A percentile compares a stretch with the other conserved stretches of the same genome.
Evolutionary conservation across 2,888 invertebrate species (phyloP).

Genomic region (Rhyacophila evoluta): DNA sequence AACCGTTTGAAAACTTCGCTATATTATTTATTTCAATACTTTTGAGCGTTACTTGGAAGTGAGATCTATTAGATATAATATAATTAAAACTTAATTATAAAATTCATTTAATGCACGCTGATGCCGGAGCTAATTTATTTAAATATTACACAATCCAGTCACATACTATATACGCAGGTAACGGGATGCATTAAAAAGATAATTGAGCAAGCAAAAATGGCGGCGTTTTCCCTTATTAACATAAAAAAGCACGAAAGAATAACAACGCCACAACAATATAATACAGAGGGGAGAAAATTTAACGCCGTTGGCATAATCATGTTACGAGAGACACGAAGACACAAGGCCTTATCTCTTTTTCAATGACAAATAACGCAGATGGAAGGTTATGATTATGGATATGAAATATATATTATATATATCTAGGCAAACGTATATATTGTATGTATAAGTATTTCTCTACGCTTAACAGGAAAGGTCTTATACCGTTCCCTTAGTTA

Average conservation of each 20-base stretch:
- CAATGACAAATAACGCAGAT: slow-evolving; percentile 10
- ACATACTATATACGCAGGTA: no score
- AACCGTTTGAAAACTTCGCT: no score
- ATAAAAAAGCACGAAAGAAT: neutral
- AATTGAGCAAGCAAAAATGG: neutral
- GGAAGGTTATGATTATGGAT: neutral
- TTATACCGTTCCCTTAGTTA: slow-evolving; percentile 22
- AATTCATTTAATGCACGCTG: no score
- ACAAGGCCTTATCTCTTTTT: neutral
- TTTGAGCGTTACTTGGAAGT: no score
- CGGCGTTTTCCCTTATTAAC: neutral
- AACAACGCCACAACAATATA: neutral
- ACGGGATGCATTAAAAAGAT: neutral
- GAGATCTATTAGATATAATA: no score
- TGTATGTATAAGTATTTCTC: no score
- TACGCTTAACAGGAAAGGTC: slow-evolving; percentile 18
- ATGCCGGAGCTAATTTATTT: no score
- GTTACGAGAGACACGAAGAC: neutral
- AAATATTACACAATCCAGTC: no score
- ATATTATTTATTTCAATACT: no score
- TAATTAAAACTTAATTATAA: no score
- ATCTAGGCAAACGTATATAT: neutral
- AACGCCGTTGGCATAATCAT: neutral
- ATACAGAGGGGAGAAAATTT: neutral
- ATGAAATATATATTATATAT: neutral